Base-by-base conservation (phyloP, 2,888 invertebrate genomes). In the Drosophila fungiperda region DNA sequence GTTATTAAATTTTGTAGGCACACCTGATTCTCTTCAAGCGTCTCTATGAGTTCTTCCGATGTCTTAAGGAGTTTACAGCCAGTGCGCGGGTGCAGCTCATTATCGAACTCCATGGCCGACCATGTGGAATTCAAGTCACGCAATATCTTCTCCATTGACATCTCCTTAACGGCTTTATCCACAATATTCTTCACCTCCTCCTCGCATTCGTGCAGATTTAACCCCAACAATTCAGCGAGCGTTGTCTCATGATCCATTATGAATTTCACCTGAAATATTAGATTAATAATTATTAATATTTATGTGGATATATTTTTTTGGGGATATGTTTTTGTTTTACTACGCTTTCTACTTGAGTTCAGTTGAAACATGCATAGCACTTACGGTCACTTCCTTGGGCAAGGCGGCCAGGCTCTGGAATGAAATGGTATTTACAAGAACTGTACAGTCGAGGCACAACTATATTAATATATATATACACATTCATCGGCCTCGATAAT, bases 151-250 rank as follows among this genome's bases (percentile, higher is more conserved):
- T 99, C 99, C 98, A 99, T 99, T 3, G 98, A 97, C 97, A 98
- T 98, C 94, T 99, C 99, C 93, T 99, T 99, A 0, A 98, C 98
- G 0, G 99, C 98, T 94, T 99, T 99, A 93, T 99, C 99, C 11
- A 99, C 99, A 87, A 99, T 99, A 92, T 98, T 98, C 91, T 98
- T 97, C 0, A 98, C 99, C 93, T 99, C 99, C 92, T 99, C 99
- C 93, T 99, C 99, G 93, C 98, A 99, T 93, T 98, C 98, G 93
- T 99, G 99, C 12, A 99, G 94, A 93, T 98, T 98, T 55, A 99
- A 93, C 7, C 97, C 97, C 76, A 99, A 94, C 29, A 99, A 94
- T 92, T 99, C 99, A 2, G 98, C 97, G 84, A 99, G 93, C 1
- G 98, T 99, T 12, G 99, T 99, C 78, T 96, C 96, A 87, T 96